phyloP scores from a whole-genome alignment of 2,113 vertebrate genomes.

The Callospermophilus lateralis region DNA sequence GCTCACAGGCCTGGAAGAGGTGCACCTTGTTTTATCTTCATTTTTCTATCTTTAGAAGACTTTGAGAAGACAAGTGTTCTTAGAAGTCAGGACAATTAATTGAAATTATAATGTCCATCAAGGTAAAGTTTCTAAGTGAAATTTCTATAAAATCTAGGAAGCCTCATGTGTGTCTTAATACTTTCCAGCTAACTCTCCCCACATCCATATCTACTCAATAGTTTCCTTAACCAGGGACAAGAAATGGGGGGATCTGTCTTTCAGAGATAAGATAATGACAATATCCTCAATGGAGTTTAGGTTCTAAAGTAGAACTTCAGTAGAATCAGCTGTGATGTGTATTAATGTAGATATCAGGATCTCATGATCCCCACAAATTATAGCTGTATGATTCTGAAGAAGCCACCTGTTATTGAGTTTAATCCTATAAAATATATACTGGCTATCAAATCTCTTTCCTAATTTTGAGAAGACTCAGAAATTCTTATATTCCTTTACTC shows the following conservation, averaged over 20 bases:
- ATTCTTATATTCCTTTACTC: neutral
- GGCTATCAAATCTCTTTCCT: neutral
- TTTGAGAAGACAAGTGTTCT: neutral
- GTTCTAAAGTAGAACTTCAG: neutral
- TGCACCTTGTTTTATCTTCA: neutral
- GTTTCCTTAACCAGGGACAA: neutral
- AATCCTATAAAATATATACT: neutral
- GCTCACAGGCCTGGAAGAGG: rapidly evolving
- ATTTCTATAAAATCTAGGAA: neutral
- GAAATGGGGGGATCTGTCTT: neutral
- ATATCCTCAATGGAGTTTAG: neutral
- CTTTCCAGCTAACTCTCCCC: neutral
- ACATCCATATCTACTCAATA: neutral
- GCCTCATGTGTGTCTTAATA: neutral
- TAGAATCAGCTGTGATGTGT: neutral
- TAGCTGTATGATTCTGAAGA: neutral
- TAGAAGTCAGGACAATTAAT: neutral
- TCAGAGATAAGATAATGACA: neutral
- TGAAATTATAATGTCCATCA: neutral
- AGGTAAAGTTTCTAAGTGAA: neutral
- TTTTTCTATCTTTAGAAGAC: neutral
- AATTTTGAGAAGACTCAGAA: neutral
- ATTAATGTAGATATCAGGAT: neutral
- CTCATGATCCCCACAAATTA: neutral
- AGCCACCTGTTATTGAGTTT: neutral